Evolutionary conservation across 2,797 vertebrate species (phyloP).

Genomic region (Sphenopsis melanotis): DNA sequence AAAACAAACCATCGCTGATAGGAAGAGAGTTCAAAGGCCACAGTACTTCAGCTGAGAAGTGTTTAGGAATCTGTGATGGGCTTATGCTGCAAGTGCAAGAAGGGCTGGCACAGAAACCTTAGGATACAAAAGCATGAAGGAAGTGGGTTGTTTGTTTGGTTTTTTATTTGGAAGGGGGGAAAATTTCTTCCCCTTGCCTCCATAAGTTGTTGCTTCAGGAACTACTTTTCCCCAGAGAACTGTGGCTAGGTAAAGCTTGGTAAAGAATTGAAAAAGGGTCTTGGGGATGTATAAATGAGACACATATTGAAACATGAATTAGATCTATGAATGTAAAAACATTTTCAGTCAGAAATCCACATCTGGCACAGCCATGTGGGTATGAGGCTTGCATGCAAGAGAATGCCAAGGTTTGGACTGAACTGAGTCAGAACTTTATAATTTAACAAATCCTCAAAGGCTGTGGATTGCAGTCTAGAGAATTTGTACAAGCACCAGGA

Average conservation of each 20-base stretch:
- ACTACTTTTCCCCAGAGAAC: background rate
- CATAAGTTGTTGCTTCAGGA: background rate
- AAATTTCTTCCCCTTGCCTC: background rate
- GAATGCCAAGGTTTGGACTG: background rate
- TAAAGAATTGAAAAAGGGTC: background rate
- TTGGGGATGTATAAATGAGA: background rate
- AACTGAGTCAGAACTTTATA: background rate
- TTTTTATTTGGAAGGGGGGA: background rate
- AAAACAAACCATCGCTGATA: conserved; percentile 58
- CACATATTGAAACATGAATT: background rate
- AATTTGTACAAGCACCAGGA: background rate
- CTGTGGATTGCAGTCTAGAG: background rate
- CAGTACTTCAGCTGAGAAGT: conserved; percentile 64
- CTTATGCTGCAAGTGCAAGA: background rate
- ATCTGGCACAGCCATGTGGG: background rate
- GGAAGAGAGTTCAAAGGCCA: conserved; percentile 73
- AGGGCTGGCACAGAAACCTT: background rate
- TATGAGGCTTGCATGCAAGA: background rate
- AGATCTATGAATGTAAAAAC: background rate
- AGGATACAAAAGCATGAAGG: background rate
- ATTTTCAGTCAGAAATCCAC: background rate
- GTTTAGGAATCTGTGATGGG: conserved; percentile 48
- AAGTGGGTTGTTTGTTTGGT: background rate
- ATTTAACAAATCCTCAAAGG: background rate
- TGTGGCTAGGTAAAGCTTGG: background rate